These are phyloP conservation scores for Elephantulus edwardii DNA, from an alignment of 2,113 vertebrate genomes.

Conservation along the genomic window DNA sequence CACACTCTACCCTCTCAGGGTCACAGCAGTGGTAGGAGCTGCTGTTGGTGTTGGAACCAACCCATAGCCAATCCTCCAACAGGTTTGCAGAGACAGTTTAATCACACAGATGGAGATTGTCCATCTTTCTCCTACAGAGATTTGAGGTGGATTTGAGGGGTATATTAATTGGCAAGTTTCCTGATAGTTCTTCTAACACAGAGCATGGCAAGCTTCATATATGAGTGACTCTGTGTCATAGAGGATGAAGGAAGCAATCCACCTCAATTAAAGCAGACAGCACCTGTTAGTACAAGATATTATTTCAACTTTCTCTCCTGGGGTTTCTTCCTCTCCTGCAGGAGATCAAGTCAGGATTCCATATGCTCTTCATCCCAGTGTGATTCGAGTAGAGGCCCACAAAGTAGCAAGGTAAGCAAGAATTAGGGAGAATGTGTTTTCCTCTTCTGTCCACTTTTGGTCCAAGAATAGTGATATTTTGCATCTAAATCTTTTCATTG, in stretches of 20 bases:
- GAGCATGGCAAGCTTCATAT: background rate
- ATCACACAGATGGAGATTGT: too few relatives aligned
- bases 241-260: background rate
- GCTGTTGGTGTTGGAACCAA: too few relatives aligned
- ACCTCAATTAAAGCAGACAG: background rate
- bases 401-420: conserved; percentile 74
- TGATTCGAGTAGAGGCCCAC: conserved; percentile 69
- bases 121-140: too few relatives aligned
- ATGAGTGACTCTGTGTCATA: background rate
- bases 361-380: conserved; percentile 63
- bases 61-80: too few relatives aligned
- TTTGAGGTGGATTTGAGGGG: too few relatives aligned
- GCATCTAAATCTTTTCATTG: background rate
- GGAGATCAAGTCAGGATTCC: conserved; percentile 72
- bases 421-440: background rate
- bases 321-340: background rate
- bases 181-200: too few relatives aligned
- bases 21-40: too few relatives aligned
- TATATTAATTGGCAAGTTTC: too few relatives aligned
- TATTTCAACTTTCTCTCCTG: background rate
- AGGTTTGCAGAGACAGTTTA: too few relatives aligned
- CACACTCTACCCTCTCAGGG: background rate
- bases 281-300: background rate
- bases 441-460: accelerated
- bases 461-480: background rate